phyloP scores from a whole-genome alignment of 1,140 invertebrate genomes.

The Heliconius himera region DNA sequence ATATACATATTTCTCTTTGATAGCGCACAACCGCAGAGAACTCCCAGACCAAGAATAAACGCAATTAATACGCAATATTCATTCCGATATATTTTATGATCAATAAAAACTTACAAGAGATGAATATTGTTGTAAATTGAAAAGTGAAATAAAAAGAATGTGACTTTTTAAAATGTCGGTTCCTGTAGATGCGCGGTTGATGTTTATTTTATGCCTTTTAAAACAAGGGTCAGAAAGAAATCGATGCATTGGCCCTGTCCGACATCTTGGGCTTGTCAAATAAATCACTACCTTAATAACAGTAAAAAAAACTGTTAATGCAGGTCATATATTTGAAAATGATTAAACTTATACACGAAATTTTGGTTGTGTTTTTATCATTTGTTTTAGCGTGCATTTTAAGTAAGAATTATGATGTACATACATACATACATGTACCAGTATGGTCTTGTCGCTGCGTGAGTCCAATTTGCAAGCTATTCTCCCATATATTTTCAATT shows the following conservation, averaged over 20 bases:
- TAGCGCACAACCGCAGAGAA: conserved; percentile 34
- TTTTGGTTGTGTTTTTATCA: conserved; percentile 26
- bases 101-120: conserved; percentile 51
- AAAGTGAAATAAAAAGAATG: conserved; percentile 52
- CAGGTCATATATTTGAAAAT: conserved; percentile 51
- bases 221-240: conserved; percentile 68
- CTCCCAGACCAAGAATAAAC: conserved; percentile 39
- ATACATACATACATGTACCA: not conserved
- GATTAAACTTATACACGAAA: conserved; percentile 44
- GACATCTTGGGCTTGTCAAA: conserved; percentile 61
- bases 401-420: conserved; percentile 8
- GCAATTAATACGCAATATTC: conserved; percentile 53
- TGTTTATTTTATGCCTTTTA: conserved; percentile 72
- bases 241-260: conserved; percentile 65
- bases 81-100: conserved; percentile 42
- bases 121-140: conserved; percentile 49
- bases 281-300: conserved; percentile 74
- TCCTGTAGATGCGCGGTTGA: conserved; percentile 53
- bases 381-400: conserved; percentile 32
- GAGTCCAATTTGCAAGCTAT: conserved; percentile 10
- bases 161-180: conserved; percentile 54
- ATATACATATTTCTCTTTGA: conserved; percentile 25
- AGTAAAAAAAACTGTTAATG: conserved; percentile 53
- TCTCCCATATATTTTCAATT: not conserved
- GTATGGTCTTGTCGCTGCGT: conserved; percentile 2